Percentiles rank a stretch among this genome's conserved stretches.
Conservation (phyloP, 2,797 vertebrate genomes). For the Thripadectes ignobilis region DNA sequence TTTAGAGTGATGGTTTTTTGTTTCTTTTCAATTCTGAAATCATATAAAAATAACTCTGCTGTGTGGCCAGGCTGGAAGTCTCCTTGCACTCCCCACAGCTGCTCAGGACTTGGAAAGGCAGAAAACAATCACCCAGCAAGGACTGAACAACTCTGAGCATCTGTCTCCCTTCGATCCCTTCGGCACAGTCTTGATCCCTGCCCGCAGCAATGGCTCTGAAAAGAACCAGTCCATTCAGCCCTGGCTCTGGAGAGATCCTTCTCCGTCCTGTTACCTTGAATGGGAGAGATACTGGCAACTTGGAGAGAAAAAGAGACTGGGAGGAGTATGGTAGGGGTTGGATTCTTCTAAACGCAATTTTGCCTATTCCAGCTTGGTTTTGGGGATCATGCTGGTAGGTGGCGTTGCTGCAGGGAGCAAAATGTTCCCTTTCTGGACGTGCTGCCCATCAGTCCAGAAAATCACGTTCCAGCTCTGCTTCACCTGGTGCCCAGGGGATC, state of each 20-base stretch:
- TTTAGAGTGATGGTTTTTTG: background rate
- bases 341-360: background rate
- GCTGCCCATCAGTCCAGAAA: accelerated
- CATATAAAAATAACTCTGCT: background rate
- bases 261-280: background rate
- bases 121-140: background rate
- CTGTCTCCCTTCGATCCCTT: background rate
- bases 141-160: background rate
- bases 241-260: background rate
- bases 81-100: background rate
- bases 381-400: background rate
- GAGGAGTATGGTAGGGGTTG: background rate
- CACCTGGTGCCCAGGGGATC: background rate
- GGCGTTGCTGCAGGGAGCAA: background rate
- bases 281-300: accelerated
- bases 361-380: background rate
- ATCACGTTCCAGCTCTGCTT: background rate
- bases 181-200: background rate
- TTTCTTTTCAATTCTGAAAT: background rate
- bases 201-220: background rate
- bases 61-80: background rate
- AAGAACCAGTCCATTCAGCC: background rate
- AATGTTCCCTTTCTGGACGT: background rate
- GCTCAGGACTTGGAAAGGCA: background rate
- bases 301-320: background rate